phyloP scores from a whole-genome alignment of 1,140 invertebrate species.

The Melitaea cinxia region DNA sequence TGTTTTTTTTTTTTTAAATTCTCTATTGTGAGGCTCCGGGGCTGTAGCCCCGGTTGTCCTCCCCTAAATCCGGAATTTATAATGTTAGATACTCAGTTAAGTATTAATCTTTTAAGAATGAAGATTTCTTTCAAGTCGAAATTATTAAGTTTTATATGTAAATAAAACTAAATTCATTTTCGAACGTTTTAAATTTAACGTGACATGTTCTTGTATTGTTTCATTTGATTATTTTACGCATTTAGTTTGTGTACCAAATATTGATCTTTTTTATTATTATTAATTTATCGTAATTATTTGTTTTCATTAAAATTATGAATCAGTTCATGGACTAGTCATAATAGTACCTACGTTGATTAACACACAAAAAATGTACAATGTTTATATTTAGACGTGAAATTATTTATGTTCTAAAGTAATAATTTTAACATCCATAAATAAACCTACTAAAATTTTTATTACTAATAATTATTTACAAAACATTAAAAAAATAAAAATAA shows the following conservation, averaged over 20 bases:
- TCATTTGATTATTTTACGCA: constrained; percentile 13
- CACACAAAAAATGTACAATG: background rate
- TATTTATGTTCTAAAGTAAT: too few relatives aligned
- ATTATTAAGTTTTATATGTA: constrained; percentile 23
- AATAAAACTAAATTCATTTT: constrained; percentile 27
- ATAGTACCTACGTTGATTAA: background rate
- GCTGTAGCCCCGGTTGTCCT: too few relatives aligned
- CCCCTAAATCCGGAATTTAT: too few relatives aligned
- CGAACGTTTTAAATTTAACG: background rate
- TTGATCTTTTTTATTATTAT: constrained; percentile 22
- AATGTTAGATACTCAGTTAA: constrained; percentile 12
- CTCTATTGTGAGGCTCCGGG: too few relatives aligned
- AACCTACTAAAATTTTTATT: too few relatives aligned
- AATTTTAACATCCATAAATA: too few relatives aligned
- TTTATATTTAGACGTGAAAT: too few relatives aligned
- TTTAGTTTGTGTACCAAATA: constrained; percentile 26
- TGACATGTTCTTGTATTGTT: constrained; percentile 15
- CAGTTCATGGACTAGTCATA: constrained; percentile 33
- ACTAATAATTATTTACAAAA: too few relatives aligned
- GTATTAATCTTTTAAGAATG: constrained; percentile 5
- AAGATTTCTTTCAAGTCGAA: constrained; percentile 11
- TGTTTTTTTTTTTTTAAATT: too few relatives aligned
- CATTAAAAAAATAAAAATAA: too few relatives aligned
- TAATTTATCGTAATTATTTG: constrained; percentile 10
- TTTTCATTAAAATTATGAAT: constrained; percentile 16